phyloP scores from a whole-genome alignment of 2,888 invertebrate genomes.

The Rotaria magnacalcarata region DNA sequence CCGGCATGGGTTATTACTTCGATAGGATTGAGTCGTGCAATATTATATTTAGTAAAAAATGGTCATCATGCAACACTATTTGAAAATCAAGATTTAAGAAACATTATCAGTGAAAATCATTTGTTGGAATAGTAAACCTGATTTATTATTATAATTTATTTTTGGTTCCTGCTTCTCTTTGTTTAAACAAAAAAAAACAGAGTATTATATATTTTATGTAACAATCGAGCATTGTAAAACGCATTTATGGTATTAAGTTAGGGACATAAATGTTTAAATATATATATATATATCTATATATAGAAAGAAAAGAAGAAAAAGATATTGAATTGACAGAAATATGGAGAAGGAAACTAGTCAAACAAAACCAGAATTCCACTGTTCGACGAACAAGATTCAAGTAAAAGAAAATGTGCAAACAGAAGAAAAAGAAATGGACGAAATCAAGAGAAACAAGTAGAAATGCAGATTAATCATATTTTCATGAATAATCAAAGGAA shows the following conservation, averaged over 20 bases:
- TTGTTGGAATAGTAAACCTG: background rate
- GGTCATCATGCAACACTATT: constrained; percentile 22
- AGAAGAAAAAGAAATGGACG: background rate
- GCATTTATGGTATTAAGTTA: background rate
- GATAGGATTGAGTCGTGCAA: background rate
- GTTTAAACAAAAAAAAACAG: background rate
- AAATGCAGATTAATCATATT: constrained; percentile 20
- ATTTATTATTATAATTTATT: background rate
- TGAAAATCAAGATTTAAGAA: background rate
- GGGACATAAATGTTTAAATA: background rate
- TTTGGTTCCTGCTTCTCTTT: background rate
- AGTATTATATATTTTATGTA: background rate
- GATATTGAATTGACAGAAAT: background rate
- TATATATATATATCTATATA: background rate
- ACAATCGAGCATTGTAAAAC: constrained; percentile 20
- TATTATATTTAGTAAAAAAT: background rate
- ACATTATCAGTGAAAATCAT: background rate
- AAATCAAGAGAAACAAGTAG: background rate
- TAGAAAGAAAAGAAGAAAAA: background rate
- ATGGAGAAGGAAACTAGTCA: background rate
- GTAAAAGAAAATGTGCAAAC: background rate
- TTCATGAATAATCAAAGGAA: background rate
- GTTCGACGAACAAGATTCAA: background rate
- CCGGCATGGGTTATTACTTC: background rate
- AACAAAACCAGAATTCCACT: constrained; percentile 7